Evolutionary conservation across 2,113 vertebrate species (phyloP).

Genomic region (Diadophis punctatus): DNA sequence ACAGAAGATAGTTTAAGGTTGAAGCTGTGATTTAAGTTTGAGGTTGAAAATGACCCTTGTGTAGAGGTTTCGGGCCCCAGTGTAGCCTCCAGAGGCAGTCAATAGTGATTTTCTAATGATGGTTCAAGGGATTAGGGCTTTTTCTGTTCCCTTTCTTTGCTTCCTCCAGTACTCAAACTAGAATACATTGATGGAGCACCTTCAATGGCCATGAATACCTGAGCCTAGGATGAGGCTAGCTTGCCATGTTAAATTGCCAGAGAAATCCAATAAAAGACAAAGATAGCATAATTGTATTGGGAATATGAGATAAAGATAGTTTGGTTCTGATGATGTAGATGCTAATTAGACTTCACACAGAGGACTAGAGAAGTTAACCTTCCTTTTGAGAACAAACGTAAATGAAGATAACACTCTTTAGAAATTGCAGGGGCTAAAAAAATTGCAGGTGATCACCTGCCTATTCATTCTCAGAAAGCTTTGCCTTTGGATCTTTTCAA

Average conservation of each 20-base stretch:
- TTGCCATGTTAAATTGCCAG: neutral
- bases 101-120: no score
- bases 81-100: neutral
- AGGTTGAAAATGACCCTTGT: no score
- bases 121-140: neutral
- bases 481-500: neutral
- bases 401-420: constrained; percentile 15
- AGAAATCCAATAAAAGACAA: constrained; percentile 8
- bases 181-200: neutral
- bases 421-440: neutral
- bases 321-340: neutral
- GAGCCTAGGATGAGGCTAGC: neutral
- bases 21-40: no score
- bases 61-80: no score
- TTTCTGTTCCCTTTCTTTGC: neutral
- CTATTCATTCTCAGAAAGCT: neutral
- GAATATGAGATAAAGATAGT: neutral
- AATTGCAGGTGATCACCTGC: neutral
- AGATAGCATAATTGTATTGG: neutral
- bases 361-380: constrained; percentile 15
- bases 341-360: neutral
- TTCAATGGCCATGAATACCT: neutral
- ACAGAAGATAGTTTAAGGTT: no score
- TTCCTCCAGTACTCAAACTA: neutral
- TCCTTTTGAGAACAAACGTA: neutral